Evolutionary conservation across 2,888 invertebrate genomes (phyloP), one percentile per base, ranked within the genome.

Genomic region (Acleris literana): DNA sequence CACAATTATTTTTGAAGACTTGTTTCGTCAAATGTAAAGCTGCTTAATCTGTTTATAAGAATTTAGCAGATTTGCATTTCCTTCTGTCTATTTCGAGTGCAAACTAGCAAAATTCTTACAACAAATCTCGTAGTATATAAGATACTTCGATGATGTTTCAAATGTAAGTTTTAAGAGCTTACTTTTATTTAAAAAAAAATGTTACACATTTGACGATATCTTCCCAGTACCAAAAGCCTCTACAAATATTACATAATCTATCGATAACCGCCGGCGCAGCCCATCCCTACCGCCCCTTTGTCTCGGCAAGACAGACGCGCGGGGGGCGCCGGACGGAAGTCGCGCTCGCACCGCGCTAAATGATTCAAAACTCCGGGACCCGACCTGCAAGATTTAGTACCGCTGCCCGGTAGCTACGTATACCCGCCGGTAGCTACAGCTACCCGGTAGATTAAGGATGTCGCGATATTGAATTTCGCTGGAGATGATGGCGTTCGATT

Each of bases 401-500:
- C 64, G 59, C 64, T 65, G 55, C 59, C 90, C 87, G 82, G 82
- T 86, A 83, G 90, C 65, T 17, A 11, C 57, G 53, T 59, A 48
- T 51, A 59, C 64, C 90, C 87, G 88, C 88, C 90, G 88, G 46
- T 17, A 46, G 5, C 88, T 87, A 52, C 89, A 46, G 46, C 88
- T 87, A 52, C 89, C 90, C 75, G 76, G 88, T 88, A 90, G 92
- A 92, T 92, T 92, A 92, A 90, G 91, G 90, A 91, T 89, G 92
- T 92, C 92, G 88, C 88, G 86, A 88, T 91, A 92, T 92, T 91
- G 91, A 90, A 91, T 90, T 87, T 87, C 89, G 85, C 82, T 87
- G 80, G 86, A 87, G 56, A 56, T 57, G 52, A 56, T 57, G 46
- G 57, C 49, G 51, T 66, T 66, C 29, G 55, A 62, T 66, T 66